Evolutionary conservation across 2,113 vertebrate species (phyloP), one percentile per base, ranked within the genome.

Genomic region (Amazona vittata): DNA sequence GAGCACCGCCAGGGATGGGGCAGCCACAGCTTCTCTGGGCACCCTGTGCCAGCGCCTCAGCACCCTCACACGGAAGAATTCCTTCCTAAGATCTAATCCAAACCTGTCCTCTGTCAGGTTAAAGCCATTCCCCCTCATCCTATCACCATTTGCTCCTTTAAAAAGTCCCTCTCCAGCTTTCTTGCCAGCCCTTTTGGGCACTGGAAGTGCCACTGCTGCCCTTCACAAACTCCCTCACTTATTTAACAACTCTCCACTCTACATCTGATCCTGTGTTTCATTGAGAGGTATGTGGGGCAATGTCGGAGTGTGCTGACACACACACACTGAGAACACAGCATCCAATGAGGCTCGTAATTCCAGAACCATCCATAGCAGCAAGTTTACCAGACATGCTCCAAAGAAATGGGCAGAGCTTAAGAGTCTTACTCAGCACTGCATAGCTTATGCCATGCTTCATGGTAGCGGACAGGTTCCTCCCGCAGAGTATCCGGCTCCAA

Each of bases 391-490:
- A 8, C 24, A 33, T 2, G 29, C 53, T 7, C 19, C 79, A 57
- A 52, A 64, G 53, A 11, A 57, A 46, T 1, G 28, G 17, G 6
- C 46, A 50, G 39, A 70, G 65, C 15, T 26, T 20, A 22, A 43
- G 39, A 13, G 13, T 33, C 99, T 99, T 92, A 99, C 99, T 99
- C 98, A 44, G 99, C 98, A 37, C 98, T 99, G 86, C 99, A 99
- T 18, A 99, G 99, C 57, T 99, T 99, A 97, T 99, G 99, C 99
- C 99, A 99, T 0, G 99, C 99, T 52, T 99, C 99, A 1, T 99
- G 99, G 95, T 99, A 99, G 49, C 98, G 98, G 25, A 99, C 99
- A 0, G 99, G 99, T 31, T 99, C 99, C 14, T 99, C 99, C 95
- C 98, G 98, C 92, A 99, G 94, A 25, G 98, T 99, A 28, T 94